Percentiles rank a stretch among this genome's conserved stretches.
Conservation (phyloP, 2,888 invertebrate genomes). For the Lobophora halterata region DNA sequence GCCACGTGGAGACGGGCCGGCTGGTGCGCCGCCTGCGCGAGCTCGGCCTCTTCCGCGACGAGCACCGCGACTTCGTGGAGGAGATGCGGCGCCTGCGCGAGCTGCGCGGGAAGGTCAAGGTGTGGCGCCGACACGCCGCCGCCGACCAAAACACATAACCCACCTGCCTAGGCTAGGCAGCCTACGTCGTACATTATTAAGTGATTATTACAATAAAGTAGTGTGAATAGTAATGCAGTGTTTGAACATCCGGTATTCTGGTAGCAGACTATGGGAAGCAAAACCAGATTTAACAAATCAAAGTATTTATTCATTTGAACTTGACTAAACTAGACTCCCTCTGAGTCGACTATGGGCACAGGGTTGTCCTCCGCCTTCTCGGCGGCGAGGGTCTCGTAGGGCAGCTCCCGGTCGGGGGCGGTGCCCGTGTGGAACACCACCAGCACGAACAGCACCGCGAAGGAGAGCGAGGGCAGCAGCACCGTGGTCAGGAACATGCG, state of each 20-base stretch:
- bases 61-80: constrained; percentile 93
- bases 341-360: neutral
- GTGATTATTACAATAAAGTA: constrained; percentile 7
- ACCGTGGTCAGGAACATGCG: constrained; percentile 29
- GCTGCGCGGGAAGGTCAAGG: constrained; percentile 87
- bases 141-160: no score
- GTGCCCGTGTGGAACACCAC: constrained; percentile 30
- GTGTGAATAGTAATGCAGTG: constrained; percentile 3
- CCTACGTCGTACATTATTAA: no score
- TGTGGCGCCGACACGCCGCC: constrained; percentile 73
- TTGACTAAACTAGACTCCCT: constrained; percentile 16
- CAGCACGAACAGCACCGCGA: constrained; percentile 30
- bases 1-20: constrained; percentile 87
- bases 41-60: constrained; percentile 92
- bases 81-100: constrained; percentile 89
- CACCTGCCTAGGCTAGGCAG: no score
- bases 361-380: neutral
- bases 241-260: no score
- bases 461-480: constrained; percentile 28
- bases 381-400: constrained; percentile 25
- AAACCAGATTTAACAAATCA: neutral
- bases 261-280: no score
- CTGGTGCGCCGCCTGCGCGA: constrained; percentile 87
- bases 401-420: constrained; percentile 14
- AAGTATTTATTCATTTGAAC: constrained; percentile 15